Conservation (phyloP, 2,888 invertebrate species). For the Rhagophthalmus giganteus region DNA sequence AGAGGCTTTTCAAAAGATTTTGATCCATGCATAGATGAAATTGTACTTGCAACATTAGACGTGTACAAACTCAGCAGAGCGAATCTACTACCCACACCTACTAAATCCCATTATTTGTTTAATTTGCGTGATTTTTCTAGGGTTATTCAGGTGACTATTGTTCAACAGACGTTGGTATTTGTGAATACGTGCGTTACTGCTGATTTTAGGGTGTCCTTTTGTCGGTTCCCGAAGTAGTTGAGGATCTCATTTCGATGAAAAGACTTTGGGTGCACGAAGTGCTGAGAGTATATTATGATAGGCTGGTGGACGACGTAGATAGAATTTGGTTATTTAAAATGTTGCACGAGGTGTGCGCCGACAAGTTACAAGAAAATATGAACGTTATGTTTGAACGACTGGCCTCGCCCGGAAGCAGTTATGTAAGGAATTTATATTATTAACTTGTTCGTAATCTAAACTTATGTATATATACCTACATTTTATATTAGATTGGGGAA, state of each 20-base stretch:
- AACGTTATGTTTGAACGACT: slow-evolving; percentile 72
- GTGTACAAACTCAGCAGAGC: slow-evolving; percentile 81
- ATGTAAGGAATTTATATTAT: slow-evolving; percentile 23
- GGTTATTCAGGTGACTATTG: slow-evolving; percentile 74
- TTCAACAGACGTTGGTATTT: no score
- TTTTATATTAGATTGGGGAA: slow-evolving; percentile 70
- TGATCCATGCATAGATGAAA: slow-evolving; percentile 87
- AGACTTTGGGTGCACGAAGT: slow-evolving; percentile 94
- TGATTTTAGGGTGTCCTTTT: slow-evolving; percentile 77
- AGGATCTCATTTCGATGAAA: slow-evolving; percentile 82
- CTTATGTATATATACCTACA: no score
- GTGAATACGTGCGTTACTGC: not conserved
- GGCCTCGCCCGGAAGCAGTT: slow-evolving; percentile 45
- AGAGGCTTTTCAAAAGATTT: slow-evolving; percentile 94
- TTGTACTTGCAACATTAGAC: slow-evolving; percentile 83
- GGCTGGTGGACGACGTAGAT: slow-evolving; percentile 83
- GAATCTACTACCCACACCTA: slow-evolving; percentile 88
- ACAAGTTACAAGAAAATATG: slow-evolving; percentile 68
- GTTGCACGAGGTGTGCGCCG: slow-evolving; percentile 63
- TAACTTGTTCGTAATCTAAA: not conserved
- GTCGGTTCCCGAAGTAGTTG: slow-evolving; percentile 90
- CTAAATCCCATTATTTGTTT: slow-evolving; percentile 93
- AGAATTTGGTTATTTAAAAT: slow-evolving; percentile 78
- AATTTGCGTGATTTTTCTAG: slow-evolving; percentile 92
- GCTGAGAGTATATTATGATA: slow-evolving; percentile 88